Percentiles rank a stretch among this genome's conserved stretches.
phyloP scores from a whole-genome alignment of 2,113 vertebrate genomes.

The Sinocyclocheilus anshuiensis region DNA sequence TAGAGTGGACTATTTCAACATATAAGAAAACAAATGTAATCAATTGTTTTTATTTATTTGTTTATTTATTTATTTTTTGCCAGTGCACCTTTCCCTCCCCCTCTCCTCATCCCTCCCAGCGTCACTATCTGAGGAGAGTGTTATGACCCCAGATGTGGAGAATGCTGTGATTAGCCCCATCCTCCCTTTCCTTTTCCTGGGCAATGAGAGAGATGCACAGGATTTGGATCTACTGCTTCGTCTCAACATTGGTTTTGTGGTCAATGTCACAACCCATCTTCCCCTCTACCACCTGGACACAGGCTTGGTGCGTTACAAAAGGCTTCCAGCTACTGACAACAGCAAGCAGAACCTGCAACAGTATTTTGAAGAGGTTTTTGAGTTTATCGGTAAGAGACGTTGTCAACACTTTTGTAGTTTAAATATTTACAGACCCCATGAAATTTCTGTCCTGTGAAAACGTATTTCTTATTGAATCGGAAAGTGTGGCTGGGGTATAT shows the following conservation, averaged over 20 bases:
- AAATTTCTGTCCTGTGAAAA: background rate
- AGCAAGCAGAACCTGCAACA: constrained; percentile 86
- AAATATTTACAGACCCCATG: background rate
- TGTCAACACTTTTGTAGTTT: background rate
- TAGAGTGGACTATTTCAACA: background rate
- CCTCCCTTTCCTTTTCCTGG: constrained; percentile 84
- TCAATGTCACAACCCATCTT: constrained; percentile 85
- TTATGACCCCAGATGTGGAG: constrained; percentile 81
- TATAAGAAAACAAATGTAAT: background rate
- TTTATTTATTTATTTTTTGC: constrained; percentile 16
- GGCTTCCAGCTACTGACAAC: constrained; percentile 84
- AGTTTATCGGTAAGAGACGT: constrained; percentile 80
- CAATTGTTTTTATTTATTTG: background rate
- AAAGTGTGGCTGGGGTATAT: background rate
- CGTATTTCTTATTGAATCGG: background rate
- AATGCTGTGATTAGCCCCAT: constrained; percentile 82
- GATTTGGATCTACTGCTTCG: constrained; percentile 79
- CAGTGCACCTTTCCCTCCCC: constrained; percentile 75
- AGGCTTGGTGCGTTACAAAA: constrained; percentile 80
- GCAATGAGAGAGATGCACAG: constrained; percentile 83
- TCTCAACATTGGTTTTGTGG: constrained; percentile 81
- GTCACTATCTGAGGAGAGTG: constrained; percentile 75
- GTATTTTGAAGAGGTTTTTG: constrained; percentile 86
- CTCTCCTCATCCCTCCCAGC: constrained; percentile 76
- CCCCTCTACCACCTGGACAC: constrained; percentile 81